Conservation (phyloP, 2,888 invertebrate genomes). For the Margaritifera margaritifera region DNA sequence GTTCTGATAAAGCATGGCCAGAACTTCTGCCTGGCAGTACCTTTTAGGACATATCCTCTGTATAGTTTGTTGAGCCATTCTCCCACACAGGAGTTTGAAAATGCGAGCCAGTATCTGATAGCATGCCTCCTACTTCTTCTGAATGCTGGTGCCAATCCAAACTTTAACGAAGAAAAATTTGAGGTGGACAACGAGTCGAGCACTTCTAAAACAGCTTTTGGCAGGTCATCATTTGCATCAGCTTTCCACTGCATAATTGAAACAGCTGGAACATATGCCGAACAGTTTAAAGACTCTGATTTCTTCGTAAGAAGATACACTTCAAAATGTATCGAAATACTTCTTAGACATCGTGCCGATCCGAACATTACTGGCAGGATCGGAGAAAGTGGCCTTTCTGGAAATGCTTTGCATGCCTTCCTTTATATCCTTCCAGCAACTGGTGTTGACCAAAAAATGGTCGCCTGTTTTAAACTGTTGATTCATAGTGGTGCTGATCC, state of each 20-base stretch:
- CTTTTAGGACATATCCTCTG: slow-evolving; percentile 63
- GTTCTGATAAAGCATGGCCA: slow-evolving; percentile 56
- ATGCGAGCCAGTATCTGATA: slow-evolving; percentile 45
- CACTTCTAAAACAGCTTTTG: slow-evolving; percentile 52
- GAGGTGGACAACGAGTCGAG: slow-evolving; percentile 33
- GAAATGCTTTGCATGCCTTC: slow-evolving; percentile 57
- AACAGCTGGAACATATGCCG: slow-evolving; percentile 41
- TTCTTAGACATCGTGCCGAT: slow-evolving; percentile 55
- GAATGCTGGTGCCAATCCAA: slow-evolving; percentile 62
- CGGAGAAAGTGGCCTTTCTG: slow-evolving; percentile 30
- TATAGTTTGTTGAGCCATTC: slow-evolving; percentile 62
- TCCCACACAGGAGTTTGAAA: slow-evolving; percentile 49
- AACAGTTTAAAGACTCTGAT: slow-evolving; percentile 32
- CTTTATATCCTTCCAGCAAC: slow-evolving; percentile 34
- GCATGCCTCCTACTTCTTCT: slow-evolving; percentile 51
- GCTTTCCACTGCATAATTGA: slow-evolving; percentile 58
- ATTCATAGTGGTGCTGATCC: slow-evolving; percentile 60
- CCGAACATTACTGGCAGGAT: slow-evolving; percentile 44
- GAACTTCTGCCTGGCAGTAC: slow-evolving; percentile 50
- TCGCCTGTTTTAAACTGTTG: slow-evolving; percentile 39
- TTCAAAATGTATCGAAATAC: slow-evolving; percentile 47
- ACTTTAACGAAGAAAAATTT: slow-evolving; percentile 61
- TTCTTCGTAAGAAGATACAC: slow-evolving; percentile 36
- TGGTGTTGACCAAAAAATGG: slow-evolving; percentile 40
- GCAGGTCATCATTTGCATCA: slow-evolving; percentile 57